Conservation (phyloP, 2,113 vertebrate species). For the Typhlomys cinereus region DNA sequence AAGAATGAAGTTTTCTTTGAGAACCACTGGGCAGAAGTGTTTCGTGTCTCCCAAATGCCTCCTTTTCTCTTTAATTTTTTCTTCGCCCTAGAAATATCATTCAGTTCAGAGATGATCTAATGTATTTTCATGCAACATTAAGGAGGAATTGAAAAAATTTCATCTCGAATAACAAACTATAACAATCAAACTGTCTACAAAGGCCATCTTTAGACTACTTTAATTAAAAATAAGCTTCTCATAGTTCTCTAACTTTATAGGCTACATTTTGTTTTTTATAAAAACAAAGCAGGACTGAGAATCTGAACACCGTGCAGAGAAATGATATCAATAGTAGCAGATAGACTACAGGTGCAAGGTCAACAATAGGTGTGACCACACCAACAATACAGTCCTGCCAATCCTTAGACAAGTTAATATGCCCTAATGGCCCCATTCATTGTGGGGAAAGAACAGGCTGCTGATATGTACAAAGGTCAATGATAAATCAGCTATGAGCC, state of each 20-base stretch:
- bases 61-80: conserved; percentile 79
- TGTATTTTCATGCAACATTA: not conserved
- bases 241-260: conserved; percentile 1
- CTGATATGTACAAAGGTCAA: no score
- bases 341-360: no score
- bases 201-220: not conserved
- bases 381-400: no score
- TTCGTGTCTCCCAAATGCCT: conserved; percentile 91
- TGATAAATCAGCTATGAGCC: not conserved
- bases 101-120: conserved; percentile 37
- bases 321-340: no score
- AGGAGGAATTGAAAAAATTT: not conserved
- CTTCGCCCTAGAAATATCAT: conserved; percentile 85
- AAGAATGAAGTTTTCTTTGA: conserved; percentile 90
- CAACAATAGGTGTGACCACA: no score
- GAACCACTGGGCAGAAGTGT: conserved; percentile 93
- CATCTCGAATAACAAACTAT: not conserved
- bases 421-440: no score
- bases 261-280: not conserved
- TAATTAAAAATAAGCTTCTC: conserved; percentile 20
- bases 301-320: no score
- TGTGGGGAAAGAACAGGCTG: no score
- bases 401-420: no score
- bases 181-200: not conserved
- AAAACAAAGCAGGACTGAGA: not conserved